Evolutionary conservation across 2,113 vertebrate species (phyloP).

Genomic region (Cololabis saira): DNA sequence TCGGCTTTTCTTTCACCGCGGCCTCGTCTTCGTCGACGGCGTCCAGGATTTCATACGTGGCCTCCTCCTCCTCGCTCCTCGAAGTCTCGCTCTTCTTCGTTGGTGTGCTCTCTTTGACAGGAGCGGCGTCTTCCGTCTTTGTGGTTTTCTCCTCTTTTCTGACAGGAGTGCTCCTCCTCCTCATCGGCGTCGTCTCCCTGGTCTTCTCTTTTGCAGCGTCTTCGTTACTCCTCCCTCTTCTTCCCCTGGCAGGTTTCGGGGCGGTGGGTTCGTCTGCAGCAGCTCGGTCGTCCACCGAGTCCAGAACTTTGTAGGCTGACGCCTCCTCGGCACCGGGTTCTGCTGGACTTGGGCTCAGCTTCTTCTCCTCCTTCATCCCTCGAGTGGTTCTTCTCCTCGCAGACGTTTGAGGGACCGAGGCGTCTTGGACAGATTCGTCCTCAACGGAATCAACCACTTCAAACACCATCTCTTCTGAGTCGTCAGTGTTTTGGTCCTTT

Average conservation of each 20-base stretch:
- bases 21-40: not conserved
- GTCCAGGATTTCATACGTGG: too few species aligned
- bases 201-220: not conserved
- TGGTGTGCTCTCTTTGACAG: slow-evolving; percentile 1
- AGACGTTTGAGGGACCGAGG: not conserved
- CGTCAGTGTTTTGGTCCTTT: not conserved
- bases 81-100: slow-evolving; percentile 10
- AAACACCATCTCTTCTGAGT: slow-evolving; percentile 17
- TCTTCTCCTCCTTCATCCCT: slow-evolving; percentile 44
- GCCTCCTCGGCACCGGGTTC: slow-evolving; percentile 6
- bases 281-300: slow-evolving; percentile 44
- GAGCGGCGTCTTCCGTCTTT: not conserved
- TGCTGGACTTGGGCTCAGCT: not conserved
- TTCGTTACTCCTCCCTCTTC: slow-evolving; percentile 4
- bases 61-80: slow-evolving; percentile 26
- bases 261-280: not conserved
- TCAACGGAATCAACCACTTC: slow-evolving; percentile 47
- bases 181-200: slow-evolving; percentile 8
- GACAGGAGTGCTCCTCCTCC: slow-evolving; percentile 23
- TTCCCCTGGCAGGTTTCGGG: slow-evolving; percentile 44
- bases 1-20: not conserved
- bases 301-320: slow-evolving; percentile 33
- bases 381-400: slow-evolving; percentile 18
- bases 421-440: slow-evolving; percentile 13
- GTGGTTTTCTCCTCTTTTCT: slow-evolving; percentile 3